Percentiles rank a stretch among this genome's conserved stretches.
Evolutionary conservation across 92 coral and sea anemone genomes (phyloP).

Genomic region (Epizoanthus ramosus): DNA sequence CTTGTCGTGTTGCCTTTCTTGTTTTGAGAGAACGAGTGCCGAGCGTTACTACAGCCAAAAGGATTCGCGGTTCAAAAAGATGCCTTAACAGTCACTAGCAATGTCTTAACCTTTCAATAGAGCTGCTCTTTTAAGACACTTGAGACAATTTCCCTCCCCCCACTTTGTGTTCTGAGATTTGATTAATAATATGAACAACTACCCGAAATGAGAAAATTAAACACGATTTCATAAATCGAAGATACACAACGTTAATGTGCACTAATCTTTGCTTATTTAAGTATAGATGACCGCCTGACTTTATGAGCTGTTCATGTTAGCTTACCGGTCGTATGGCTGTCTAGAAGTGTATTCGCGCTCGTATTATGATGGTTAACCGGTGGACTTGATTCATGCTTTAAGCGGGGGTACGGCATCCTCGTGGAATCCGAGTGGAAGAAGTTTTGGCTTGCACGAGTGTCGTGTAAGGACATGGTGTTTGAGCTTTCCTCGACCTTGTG

Average conservation of each 20-base stretch:
- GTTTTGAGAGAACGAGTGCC: slow-evolving; percentile 14
- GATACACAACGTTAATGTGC: slow-evolving; percentile 72
- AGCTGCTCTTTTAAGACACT: slow-evolving; percentile 95
- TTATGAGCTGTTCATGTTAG: slow-evolving; percentile 41
- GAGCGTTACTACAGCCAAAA: slow-evolving; percentile 39
- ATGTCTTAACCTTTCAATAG: slow-evolving; percentile 99
- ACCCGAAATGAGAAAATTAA: slow-evolving; percentile 84
- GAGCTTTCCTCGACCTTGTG: slow-evolving; percentile 88
- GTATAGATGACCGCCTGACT: slow-evolving; percentile 31
- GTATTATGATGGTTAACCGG: slow-evolving; percentile 65
- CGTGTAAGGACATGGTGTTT: slow-evolving; percentile 87
- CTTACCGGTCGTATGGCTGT: slow-evolving; percentile 80
- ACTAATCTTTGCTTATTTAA: slow-evolving; percentile 44
- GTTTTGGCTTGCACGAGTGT: slow-evolving; percentile 58
- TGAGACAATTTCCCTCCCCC: slow-evolving; percentile 99
- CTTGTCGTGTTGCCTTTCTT: slow-evolving; percentile 15
- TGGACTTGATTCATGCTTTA: slow-evolving; percentile 80
- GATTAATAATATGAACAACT: slow-evolving; percentile 90
- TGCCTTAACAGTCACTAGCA: slow-evolving; percentile 84
- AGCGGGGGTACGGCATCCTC: slow-evolving; percentile 77
- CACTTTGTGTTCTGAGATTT: slow-evolving; percentile 93
- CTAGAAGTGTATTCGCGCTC: slow-evolving; percentile 83
- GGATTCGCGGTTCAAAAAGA: slow-evolving; percentile 57
- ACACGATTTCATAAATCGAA: slow-evolving; percentile 73
- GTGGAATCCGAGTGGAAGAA: slow-evolving; percentile 82